Evolutionary conservation across 2,888 invertebrate species (phyloP).

Genomic region (Buathra laborator): DNA sequence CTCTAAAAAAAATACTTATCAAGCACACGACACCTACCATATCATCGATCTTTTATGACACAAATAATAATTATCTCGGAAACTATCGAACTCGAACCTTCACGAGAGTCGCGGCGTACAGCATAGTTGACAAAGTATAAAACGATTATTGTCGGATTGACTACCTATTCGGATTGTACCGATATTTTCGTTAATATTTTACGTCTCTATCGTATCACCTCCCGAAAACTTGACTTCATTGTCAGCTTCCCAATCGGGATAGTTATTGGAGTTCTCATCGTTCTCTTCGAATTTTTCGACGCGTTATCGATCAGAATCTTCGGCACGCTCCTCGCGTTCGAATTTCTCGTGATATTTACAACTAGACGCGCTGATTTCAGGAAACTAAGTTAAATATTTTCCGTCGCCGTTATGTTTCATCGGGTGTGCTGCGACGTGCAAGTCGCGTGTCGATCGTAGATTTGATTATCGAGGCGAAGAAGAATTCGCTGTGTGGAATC

Average conservation of each 20-base stretch:
- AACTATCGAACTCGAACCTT: constrained; percentile 48
- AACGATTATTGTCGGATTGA: constrained; percentile 14
- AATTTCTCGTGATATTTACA: constrained; percentile 66
- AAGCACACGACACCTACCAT: no score
- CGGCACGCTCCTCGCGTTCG: constrained; percentile 7
- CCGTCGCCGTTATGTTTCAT: background rate
- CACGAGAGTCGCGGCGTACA: constrained; percentile 8
- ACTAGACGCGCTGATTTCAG: constrained; percentile 76
- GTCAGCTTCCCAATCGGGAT: constrained; percentile 50
- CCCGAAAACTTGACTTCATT: constrained; percentile 11
- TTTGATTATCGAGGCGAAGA: constrained; percentile 61
- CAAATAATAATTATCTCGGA: background rate
- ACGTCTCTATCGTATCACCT: constrained; percentile 3
- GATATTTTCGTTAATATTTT: constrained; percentile 47
- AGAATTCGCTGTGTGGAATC: constrained; percentile 50
- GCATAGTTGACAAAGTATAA: background rate
- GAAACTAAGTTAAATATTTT: constrained; percentile 37
- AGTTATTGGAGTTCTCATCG: background rate
- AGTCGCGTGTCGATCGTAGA: constrained; percentile 63
- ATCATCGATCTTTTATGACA: no score
- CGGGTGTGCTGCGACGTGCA: constrained; percentile 34
- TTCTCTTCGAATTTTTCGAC: background rate
- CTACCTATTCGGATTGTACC: constrained; percentile 59
- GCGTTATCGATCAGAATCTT: constrained; percentile 50
- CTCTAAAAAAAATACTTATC: no score